Evolutionary conservation across 35 echinoderm and acorn worm species (phyloP).

Genomic region (Lytechinus variegatus): DNA sequence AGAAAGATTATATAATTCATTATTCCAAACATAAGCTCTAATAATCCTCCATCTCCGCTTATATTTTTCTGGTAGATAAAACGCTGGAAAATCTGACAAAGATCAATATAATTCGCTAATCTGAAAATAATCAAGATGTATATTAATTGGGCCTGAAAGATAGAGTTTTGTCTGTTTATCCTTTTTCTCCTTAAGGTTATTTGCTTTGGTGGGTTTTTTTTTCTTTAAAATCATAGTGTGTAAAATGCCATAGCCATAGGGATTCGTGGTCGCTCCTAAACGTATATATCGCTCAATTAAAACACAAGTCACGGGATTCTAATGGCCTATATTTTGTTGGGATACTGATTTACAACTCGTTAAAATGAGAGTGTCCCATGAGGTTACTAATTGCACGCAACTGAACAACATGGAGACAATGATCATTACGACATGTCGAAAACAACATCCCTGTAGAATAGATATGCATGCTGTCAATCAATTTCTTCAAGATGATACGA

Average conservation of each 20-base stretch:
- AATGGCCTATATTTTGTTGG: background rate
- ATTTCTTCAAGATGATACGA: background rate
- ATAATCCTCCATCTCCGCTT: too few species aligned
- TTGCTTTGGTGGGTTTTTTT: background rate
- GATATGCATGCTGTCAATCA: background rate
- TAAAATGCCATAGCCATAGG: background rate
- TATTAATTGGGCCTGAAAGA: background rate
- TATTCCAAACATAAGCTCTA: too few species aligned
- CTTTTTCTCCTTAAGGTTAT: background rate
- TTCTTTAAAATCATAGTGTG: background rate
- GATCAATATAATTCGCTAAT: too few species aligned
- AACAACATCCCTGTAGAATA: background rate
- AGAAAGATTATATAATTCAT: background rate
- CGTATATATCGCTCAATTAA: conserved; percentile 9
- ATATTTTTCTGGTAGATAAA: too few species aligned
- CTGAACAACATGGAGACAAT: background rate
- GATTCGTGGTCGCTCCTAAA: background rate
- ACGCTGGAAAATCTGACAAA: too few species aligned
- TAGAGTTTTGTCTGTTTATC: too few species aligned
- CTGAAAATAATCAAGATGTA: too few species aligned
- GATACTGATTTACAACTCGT: background rate
- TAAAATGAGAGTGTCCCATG: background rate
- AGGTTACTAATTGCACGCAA: conserved; percentile 18
- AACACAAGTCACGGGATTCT: background rate
- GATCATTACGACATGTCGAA: background rate